Evolutionary conservation across 37 sponge, comb jelly and placozoan species (phyloP).

Genomic region (Agelas oroides): DNA sequence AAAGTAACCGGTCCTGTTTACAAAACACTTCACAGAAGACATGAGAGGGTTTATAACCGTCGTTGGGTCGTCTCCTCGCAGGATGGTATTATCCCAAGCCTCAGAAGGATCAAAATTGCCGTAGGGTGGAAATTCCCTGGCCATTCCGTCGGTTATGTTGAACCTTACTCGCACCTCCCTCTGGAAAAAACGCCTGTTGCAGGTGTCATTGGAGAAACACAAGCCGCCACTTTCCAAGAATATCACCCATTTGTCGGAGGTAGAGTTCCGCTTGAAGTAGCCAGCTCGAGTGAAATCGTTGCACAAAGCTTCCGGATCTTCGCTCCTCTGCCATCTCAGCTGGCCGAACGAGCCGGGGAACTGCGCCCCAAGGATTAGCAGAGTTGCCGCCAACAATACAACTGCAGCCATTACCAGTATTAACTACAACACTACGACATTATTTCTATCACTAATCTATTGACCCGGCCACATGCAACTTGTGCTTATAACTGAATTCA

Average conservation of each 20-base stretch:
- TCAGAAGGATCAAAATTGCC: not conserved
- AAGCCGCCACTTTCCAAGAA: conserved; percentile 86
- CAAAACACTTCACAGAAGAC: conserved; percentile 46
- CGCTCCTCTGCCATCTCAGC: conserved; percentile 47
- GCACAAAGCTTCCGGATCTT: conserved; percentile 55
- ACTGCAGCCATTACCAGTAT: too few relatives aligned
- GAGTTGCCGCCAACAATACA: too few relatives aligned
- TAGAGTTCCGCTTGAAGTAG: conserved; percentile 26
- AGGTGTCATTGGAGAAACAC: conserved; percentile 70
- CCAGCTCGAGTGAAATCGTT: conserved; percentile 84
- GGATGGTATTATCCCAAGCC: conserved; percentile 18
- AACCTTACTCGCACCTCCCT: not conserved
- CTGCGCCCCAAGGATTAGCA: too few relatives aligned
- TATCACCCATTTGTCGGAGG: conserved; percentile 73
- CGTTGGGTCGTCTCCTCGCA: not conserved
- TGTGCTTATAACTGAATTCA: too few relatives aligned
- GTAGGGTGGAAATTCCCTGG: not conserved
- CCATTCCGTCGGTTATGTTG: not conserved
- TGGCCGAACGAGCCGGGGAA: too few relatives aligned
- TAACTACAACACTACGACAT: too few relatives aligned
- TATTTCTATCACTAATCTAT: too few relatives aligned
- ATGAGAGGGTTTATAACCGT: conserved; percentile 39
- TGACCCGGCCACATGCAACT: too few relatives aligned
- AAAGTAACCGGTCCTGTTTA: not conserved
- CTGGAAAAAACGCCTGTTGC: conserved; percentile 62